Evolutionary conservation across 2,888 invertebrate genomes (phyloP).

Genomic region (Dendrolimus houi): DNA sequence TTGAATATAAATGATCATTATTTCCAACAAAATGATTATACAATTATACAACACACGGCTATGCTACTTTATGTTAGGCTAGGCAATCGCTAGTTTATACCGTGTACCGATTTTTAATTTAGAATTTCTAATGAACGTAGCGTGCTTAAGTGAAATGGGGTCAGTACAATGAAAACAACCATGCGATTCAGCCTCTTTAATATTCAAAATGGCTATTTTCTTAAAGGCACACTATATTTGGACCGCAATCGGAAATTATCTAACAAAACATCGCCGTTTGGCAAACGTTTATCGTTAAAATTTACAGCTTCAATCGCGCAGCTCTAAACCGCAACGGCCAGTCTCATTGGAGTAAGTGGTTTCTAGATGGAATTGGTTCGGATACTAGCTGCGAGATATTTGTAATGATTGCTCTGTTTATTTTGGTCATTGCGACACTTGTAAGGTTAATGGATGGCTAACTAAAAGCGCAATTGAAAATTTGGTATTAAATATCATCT

Average conservation of each 20-base stretch:
- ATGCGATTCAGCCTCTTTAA: slow-evolving; percentile 61
- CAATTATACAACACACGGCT: background rate
- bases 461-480: no score
- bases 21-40: no score
- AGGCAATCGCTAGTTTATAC: slow-evolving; percentile 7
- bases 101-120: slow-evolving; percentile 15
- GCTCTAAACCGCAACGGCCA: slow-evolving; percentile 7
- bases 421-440: no score
- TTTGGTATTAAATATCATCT: no score
- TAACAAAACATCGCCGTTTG: slow-evolving; percentile 5
- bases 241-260: slow-evolving; percentile 42
- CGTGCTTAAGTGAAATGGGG: slow-evolving; percentile 40
- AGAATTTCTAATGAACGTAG: slow-evolving; percentile 22
- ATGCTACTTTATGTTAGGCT: background rate
- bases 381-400: background rate
- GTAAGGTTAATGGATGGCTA: no score
- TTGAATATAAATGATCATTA: no score
- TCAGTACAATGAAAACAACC: slow-evolving; percentile 71
- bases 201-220: slow-evolving; percentile 53
- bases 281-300: slow-evolving; percentile 22
- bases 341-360: slow-evolving; percentile 6
- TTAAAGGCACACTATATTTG: slow-evolving; percentile 57
- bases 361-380: background rate
- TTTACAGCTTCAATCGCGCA: slow-evolving; percentile 19
- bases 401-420: no score